Percentiles rank a stretch among this genome's conserved stretches.
phyloP scores from a whole-genome alignment of 37 sponge, comb jelly and placozoan genomes.

The Geodia barretti region DNA sequence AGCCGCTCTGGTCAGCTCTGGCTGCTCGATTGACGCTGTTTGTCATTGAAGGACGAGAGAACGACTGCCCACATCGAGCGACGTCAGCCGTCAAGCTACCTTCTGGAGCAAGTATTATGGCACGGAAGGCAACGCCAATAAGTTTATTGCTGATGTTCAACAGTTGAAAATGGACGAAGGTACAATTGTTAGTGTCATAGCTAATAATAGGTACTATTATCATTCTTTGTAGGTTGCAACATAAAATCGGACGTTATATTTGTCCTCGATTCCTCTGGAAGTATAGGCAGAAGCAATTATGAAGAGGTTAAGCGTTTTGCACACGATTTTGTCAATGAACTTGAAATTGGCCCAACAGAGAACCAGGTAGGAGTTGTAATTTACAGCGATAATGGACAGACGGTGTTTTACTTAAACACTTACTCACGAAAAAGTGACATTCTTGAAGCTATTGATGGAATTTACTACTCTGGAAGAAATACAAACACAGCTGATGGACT shows the following conservation, averaged over 20 bases:
- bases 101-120: background rate
- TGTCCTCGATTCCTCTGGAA: slow-evolving; percentile 8
- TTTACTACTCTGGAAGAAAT: too few relatives aligned
- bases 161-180: background rate
- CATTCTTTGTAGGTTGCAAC: background rate
- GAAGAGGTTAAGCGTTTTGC: slow-evolving; percentile 1
- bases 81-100: background rate
- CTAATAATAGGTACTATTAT: too few relatives aligned
- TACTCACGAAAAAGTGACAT: background rate
- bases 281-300: slow-evolving; percentile 1
- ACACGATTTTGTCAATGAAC: slow-evolving; percentile 2
- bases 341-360: slow-evolving; percentile 1
- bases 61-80: background rate
- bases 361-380: background rate
- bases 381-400: background rate
- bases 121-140: background rate
- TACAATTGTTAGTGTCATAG: background rate
- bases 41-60: background rate
- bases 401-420: background rate
- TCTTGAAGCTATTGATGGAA: background rate
- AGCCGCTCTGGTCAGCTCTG: background rate
- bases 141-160: background rate
- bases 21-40: background rate
- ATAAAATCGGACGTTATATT: background rate
- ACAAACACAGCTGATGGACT: background rate